These are phyloP conservation scores for Teleogryllus oceanicus DNA, from an alignment of 2,888 invertebrate species.

Conservation along the genomic window DNA sequence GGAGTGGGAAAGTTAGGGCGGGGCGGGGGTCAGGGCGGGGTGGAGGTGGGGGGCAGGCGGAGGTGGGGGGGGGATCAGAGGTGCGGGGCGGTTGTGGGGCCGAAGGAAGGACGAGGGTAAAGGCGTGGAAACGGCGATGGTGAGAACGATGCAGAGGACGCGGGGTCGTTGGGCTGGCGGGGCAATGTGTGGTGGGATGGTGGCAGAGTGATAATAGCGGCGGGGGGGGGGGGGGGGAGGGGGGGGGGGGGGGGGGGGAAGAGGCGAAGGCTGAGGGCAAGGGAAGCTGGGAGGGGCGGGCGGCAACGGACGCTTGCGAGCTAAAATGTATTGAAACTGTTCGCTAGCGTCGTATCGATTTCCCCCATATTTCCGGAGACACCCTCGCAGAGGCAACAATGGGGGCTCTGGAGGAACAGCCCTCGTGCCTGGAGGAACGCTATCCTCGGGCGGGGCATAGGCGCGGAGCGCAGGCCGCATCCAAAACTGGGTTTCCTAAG, in stretches of 20 bases:
- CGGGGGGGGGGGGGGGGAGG: background rate
- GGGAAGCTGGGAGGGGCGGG: background rate
- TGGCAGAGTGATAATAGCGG: too few species aligned
- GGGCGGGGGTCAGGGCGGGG: too few species aligned
- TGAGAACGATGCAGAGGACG: background rate
- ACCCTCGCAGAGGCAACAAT: background rate
- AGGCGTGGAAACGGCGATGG: too few species aligned
- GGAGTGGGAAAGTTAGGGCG: too few species aligned
- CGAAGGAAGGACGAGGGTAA: too few species aligned
- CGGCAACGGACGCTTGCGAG: background rate
- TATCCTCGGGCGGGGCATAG: too few species aligned
- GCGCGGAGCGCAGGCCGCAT: too few species aligned
- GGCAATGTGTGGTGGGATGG: too few species aligned
- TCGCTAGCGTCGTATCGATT: background rate
- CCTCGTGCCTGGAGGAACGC: background rate
- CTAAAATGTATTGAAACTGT: slow-evolving; percentile 18
- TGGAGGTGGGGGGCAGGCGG: background rate
- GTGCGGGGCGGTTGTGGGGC: background rate
- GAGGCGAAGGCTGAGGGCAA: background rate
- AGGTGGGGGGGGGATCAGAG: too few species aligned
- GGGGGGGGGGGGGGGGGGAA: background rate
- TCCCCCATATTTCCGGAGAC: slow-evolving; percentile 18
- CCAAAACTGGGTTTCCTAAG: too few species aligned
- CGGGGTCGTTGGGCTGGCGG: too few species aligned
- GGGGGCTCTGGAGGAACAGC: background rate